phyloP scores from a whole-genome alignment of 2,113 vertebrate genomes.

The Mormyrus iriodes region DNA sequence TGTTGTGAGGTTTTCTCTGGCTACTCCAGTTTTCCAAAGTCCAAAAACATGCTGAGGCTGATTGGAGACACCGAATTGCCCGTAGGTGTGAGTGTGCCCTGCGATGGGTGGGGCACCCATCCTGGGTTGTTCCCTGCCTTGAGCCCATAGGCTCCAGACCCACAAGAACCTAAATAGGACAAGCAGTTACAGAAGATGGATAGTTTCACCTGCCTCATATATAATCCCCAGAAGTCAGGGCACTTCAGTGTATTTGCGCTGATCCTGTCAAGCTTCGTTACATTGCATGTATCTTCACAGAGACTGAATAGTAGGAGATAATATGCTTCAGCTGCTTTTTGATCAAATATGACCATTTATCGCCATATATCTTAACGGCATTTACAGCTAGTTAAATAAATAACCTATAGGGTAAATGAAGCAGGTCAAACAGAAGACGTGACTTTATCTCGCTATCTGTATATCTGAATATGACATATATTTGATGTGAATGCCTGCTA shows the following conservation, averaged over 20 bases:
- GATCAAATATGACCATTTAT: neutral
- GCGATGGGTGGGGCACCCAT: no score
- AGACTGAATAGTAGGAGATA: neutral
- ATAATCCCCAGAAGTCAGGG: neutral
- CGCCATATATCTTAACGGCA: neutral
- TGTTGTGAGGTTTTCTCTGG: no score
- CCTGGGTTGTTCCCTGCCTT: no score
- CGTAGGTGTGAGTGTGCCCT: no score
- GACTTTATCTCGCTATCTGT: neutral
- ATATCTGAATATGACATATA: neutral
- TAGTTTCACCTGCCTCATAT: neutral
- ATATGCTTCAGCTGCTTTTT: neutral
- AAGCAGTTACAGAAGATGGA: neutral
- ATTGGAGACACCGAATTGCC: neutral
- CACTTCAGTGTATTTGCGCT: neutral
- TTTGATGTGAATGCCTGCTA: neutral
- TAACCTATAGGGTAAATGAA: neutral
- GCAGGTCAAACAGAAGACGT: neutral
- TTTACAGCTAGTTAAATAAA: neutral
- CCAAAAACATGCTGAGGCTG: neutral
- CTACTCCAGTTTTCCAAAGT: no score
- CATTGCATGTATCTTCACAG: neutral
- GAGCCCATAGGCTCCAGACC: no score
- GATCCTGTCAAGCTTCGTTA: neutral
- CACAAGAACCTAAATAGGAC: no score